Percentiles rank a stretch among this genome's conserved stretches.
phyloP scores from a whole-genome alignment of 2,113 vertebrate genomes.

The Embiotoca jacksoni region DNA sequence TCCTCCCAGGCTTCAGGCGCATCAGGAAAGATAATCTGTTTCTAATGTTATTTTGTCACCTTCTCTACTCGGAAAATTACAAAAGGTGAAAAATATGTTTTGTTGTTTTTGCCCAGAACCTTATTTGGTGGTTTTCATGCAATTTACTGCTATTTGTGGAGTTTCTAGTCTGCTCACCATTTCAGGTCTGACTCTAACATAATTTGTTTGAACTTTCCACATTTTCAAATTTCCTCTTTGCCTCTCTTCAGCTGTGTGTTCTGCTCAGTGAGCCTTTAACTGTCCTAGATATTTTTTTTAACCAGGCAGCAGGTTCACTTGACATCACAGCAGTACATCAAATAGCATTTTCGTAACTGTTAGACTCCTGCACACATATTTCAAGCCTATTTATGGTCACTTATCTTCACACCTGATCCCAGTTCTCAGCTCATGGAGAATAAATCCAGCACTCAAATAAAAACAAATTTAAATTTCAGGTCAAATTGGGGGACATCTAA shows the following conservation, averaged over 20 bases:
- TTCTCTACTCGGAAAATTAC: neutral
- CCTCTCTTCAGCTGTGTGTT: slow-evolving; percentile 8
- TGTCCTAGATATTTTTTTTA: neutral
- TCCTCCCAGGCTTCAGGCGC: neutral
- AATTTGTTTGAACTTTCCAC: neutral
- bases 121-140: neutral
- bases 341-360: slow-evolving; percentile 46
- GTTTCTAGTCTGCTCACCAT: neutral
- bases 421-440: neutral
- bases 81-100: neutral
- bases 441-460: neutral
- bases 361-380: slow-evolving; percentile 34
- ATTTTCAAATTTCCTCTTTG: neutral
- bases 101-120: neutral
- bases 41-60: slow-evolving; percentile 7
- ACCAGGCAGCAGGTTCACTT: slow-evolving; percentile 28
- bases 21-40: neutral
- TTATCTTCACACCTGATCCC: slow-evolving; percentile 45
- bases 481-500: neutral
- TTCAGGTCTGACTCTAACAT: neutral
- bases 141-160: neutral
- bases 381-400: slow-evolving; percentile 39
- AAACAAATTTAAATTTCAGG: slow-evolving; percentile 30
- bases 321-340: slow-evolving; percentile 51
- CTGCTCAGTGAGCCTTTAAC: neutral